A percentile compares a stretch with the other conserved stretches of the same genome.
phyloP scores from a whole-genome alignment of 2,113 vertebrate genomes.

The Stegastes partitus region DNA sequence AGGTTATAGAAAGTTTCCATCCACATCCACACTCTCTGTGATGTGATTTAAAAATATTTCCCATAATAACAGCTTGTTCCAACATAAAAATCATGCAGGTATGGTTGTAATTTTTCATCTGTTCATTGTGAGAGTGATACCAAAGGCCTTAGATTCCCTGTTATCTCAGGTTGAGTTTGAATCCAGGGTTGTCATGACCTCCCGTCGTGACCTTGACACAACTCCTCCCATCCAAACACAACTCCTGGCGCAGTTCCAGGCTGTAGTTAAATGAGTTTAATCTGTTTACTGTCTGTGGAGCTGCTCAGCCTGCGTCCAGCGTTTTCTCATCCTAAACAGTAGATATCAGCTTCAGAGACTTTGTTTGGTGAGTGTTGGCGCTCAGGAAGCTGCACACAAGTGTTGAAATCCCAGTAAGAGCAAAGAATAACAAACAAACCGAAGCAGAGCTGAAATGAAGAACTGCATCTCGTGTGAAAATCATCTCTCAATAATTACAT shows the following conservation, averaged over 20 bases:
- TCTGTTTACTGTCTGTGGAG: too few species aligned
- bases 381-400: conserved; percentile 18
- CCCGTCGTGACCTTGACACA: not conserved
- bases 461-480: too few species aligned
- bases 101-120: not conserved
- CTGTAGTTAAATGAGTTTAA: too few species aligned
- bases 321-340: conserved; percentile 22
- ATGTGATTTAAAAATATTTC: too few species aligned
- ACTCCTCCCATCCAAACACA: not conserved
- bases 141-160: conserved; percentile 22
- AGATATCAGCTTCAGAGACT: conserved; percentile 20
- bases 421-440: conserved; percentile 34
- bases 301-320: conserved; percentile 17
- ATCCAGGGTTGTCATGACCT: not conserved
- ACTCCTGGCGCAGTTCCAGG: not conserved
- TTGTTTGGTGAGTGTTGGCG: not conserved
- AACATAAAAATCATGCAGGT: not conserved
- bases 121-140: not conserved
- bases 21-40: too few species aligned
- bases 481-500: too few species aligned
- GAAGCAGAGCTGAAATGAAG: not conserved
- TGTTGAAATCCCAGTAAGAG: conserved; percentile 34
- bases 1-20: too few species aligned
- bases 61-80: too few species aligned
- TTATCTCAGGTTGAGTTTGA: conserved; percentile 2